phyloP scores from a whole-genome alignment of 2,888 invertebrate genomes.

The Azorinus chamasolen region DNA sequence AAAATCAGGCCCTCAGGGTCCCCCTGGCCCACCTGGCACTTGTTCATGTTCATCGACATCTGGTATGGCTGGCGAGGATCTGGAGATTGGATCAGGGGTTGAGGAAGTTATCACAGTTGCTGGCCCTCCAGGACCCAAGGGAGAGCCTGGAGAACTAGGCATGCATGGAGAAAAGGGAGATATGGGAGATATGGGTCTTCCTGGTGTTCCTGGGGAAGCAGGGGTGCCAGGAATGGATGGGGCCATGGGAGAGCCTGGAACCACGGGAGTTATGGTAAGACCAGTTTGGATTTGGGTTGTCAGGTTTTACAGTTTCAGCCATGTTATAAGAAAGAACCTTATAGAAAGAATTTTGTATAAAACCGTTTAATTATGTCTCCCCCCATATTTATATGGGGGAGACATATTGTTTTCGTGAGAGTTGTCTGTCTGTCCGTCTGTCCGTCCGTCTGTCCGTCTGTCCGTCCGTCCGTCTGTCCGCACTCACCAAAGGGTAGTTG shows the following conservation, averaged over 20 bases:
- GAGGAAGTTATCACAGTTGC: not conserved
- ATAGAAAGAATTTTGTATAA: too few species aligned
- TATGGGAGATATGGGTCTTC: slow-evolving; percentile 40
- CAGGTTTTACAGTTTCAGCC: too few species aligned
- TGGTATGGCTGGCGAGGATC: slow-evolving; percentile 2
- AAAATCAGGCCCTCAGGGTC: slow-evolving; percentile 47
- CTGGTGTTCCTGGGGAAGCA: slow-evolving; percentile 65
- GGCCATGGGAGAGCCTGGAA: slow-evolving; percentile 67
- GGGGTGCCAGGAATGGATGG: slow-evolving; percentile 61
- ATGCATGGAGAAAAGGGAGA: slow-evolving; percentile 48
- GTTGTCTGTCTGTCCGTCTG: too few species aligned
- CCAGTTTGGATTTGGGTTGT: too few species aligned
- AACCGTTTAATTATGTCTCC: too few species aligned
- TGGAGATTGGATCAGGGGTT: not conserved
- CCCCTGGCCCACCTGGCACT: slow-evolving; percentile 46
- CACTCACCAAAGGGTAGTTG: too few species aligned
- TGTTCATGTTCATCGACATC: slow-evolving; percentile 21
- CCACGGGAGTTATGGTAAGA: slow-evolving; percentile 62
- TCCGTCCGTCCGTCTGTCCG: too few species aligned
- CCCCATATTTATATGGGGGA: too few species aligned
- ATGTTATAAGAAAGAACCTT: too few species aligned
- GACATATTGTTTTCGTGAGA: too few species aligned
- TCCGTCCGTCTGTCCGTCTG: too few species aligned
- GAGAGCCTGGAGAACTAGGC: slow-evolving; percentile 55
- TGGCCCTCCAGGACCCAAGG: slow-evolving; percentile 59